A percentile compares a stretch with the other conserved stretches of the same genome.
phyloP scores from a whole-genome alignment of 2,797 vertebrate genomes.

The Cynopterus sphinx region DNA sequence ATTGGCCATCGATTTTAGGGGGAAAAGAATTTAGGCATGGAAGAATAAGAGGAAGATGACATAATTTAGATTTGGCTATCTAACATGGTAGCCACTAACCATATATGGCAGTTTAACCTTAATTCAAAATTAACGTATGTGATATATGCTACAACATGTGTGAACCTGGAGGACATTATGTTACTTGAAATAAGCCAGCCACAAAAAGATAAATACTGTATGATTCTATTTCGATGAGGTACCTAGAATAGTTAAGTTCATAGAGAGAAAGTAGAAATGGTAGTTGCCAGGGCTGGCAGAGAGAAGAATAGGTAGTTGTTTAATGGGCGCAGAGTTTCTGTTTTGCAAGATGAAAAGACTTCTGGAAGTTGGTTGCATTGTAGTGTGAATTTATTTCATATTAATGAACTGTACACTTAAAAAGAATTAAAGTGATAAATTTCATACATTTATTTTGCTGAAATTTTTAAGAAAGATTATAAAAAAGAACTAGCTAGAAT shows the following conservation, averaged over 20 bases:
- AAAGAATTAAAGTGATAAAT: not conserved
- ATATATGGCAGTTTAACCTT: not conserved
- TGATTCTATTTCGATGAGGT: not conserved
- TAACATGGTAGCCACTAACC: not conserved
- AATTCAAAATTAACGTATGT: conserved; percentile 1
- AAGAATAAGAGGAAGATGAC: not conserved
- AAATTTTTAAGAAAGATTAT: not conserved
- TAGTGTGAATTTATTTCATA: not conserved
- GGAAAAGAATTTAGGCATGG: not conserved
- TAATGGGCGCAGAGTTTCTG: not conserved
- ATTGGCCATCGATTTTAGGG: not conserved
- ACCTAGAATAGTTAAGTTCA: not conserved
- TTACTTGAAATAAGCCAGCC: not conserved
- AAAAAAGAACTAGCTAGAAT: not conserved
- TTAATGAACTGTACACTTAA: not conserved
- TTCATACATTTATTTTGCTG: not conserved
- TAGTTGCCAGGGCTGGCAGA: not conserved
- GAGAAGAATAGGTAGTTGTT: not conserved
- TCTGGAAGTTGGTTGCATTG: not conserved
- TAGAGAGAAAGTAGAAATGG: not conserved
- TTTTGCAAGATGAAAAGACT: not conserved
- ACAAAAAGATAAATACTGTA: not conserved
- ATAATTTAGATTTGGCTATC: not conserved
- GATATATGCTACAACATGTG: not conserved
- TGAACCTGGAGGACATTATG: not conserved